These are phyloP conservation scores for Drosophila grimshawi DNA, from an alignment of 1,140 invertebrate species.

Conservation along the genomic window DNA sequence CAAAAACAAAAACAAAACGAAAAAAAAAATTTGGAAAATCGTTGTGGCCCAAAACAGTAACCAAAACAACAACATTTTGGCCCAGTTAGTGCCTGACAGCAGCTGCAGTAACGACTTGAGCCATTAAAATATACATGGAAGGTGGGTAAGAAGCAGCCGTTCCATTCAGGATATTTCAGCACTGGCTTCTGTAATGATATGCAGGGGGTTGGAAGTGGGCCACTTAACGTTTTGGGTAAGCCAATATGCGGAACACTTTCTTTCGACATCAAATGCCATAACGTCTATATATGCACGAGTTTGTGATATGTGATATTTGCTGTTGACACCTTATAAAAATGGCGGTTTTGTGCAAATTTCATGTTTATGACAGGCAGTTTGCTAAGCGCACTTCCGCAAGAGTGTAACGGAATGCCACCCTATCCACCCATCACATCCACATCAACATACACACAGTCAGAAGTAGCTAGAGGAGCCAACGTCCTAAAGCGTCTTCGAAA, in stretches of 20 bases:
- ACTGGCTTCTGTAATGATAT: slow-evolving; percentile 62
- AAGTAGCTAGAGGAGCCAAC: neutral
- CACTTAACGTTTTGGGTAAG: slow-evolving; percentile 64
- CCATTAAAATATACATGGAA: slow-evolving; percentile 71
- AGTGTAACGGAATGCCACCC: neutral
- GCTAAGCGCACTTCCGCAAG: slow-evolving; percentile 40
- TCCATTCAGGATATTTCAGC: slow-evolving; percentile 18
- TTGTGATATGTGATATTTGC: slow-evolving; percentile 62
- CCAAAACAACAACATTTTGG: slow-evolving; percentile 18
- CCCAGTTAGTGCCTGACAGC: slow-evolving; percentile 51
- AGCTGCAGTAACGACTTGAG: slow-evolving; percentile 81
- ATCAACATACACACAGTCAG: slow-evolving; percentile 2
- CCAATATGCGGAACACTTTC: slow-evolving; percentile 69
- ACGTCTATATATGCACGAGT: slow-evolving; percentile 44
- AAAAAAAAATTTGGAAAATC: slow-evolving; percentile 24
- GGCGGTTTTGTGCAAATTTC: slow-evolving; percentile 82
- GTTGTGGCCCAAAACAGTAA: slow-evolving; percentile 15
- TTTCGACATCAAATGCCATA: slow-evolving; percentile 61
- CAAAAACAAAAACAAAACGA: slow-evolving; percentile 31
- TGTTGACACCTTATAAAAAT: slow-evolving; percentile 81
- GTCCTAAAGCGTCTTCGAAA: slow-evolving; percentile 29
- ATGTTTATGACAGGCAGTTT: slow-evolving; percentile 76
- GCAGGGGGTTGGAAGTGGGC: slow-evolving; percentile 42
- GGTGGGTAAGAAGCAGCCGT: slow-evolving; percentile 11
- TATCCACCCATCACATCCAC: neutral